These are phyloP conservation scores for Brachionus rubens DNA, from an alignment of 1,140 invertebrate species.

Conservation along the genomic window DNA sequence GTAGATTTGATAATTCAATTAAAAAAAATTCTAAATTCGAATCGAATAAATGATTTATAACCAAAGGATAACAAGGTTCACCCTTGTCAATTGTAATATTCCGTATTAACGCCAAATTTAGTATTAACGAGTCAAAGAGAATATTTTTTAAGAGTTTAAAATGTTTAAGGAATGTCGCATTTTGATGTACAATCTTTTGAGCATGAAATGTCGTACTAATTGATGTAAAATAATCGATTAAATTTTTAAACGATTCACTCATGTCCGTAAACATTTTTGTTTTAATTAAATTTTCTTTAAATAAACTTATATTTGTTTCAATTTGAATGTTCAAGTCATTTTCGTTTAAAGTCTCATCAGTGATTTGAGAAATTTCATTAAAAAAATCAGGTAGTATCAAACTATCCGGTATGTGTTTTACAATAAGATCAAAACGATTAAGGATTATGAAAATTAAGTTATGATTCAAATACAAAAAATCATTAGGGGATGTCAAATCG, in stretches of 20 bases:
- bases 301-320: not conserved
- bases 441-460: not conserved
- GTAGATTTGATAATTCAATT: not conserved
- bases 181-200: not conserved
- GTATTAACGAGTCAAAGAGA: slow-evolving; percentile 1
- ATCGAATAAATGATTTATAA: not conserved
- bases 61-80: not conserved
- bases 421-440: not conserved
- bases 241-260: not conserved
- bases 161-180: not conserved
- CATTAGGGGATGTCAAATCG: slow-evolving; percentile 18
- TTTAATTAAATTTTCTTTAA: slow-evolving; percentile 30
- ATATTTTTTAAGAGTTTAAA: slow-evolving; percentile 24
- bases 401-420: not conserved
- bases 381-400: not conserved
- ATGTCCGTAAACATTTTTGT: not conserved
- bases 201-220: not conserved
- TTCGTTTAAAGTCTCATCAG: not conserved
- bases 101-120: not conserved
- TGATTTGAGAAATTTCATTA: not conserved
- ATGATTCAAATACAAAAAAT: slow-evolving; percentile 24
- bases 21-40: not conserved
- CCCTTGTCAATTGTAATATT: not conserved
- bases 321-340: not conserved
- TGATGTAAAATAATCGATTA: not conserved